Evolutionary conservation across 2,797 vertebrate species (phyloP), one percentile per base, ranked within the genome.

Genomic region (Buphagus erythrorhynchus): DNA sequence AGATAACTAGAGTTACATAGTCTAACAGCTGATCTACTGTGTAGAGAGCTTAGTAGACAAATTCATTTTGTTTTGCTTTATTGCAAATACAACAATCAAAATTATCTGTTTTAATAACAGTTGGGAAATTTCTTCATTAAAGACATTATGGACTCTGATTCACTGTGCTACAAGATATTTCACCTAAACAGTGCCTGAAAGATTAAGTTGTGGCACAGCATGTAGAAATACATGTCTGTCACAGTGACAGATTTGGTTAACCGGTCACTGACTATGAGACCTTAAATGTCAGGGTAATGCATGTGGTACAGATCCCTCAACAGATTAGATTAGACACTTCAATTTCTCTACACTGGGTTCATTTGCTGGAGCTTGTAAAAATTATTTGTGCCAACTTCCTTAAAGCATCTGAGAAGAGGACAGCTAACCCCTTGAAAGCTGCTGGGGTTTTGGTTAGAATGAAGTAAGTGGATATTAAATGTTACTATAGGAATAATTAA

Each of bases 221-320:
- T 51, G 61, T 94, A 96, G 83, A 92, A 95, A 87, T 93, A 48
- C 55, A 72, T 65, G 91, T 83, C 86, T 94, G 76, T 96, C 93
- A 75, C 45, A 80, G 62, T 91, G 92, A 92, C 90, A 90, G 86
- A 83, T 94, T 96, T 95, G 79, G 86, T 95, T 96, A 96, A 93
- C 83, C 9, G 35, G 93, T 94, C 89, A 91, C 90, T 86, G 86
- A 68, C 81, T 95, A 38, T 80, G 81, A 84, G 85, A 93, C 90
- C 79, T 94, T 58, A 94, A 95, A 94, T 91, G 96, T 95, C 94
- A 95, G 80, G 40, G 67, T 88, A 83, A 88, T 92, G 81, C 85
- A 90, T 92, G 83, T 69, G 88, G 66, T 92, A 54, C 81, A 86
- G 95, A 93, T 93, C 80, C 40, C 72, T 95, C 78, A 76, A 42